Evolutionary conservation across 1,140 invertebrate genomes (phyloP).

Genomic region (Atta cephalotes): DNA sequence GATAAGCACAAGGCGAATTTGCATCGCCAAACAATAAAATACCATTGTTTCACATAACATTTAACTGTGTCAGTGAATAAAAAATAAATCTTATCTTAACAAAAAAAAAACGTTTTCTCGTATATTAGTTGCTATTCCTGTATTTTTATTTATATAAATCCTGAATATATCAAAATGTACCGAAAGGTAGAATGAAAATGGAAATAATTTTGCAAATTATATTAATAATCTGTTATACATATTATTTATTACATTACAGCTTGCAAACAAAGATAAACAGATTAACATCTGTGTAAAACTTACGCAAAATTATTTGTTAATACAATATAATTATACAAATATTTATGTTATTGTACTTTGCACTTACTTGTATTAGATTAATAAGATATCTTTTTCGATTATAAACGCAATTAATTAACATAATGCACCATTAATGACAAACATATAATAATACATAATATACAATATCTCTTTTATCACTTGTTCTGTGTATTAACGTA

Average conservation of each 20-base stretch:
- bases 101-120: slow-evolving; percentile 31
- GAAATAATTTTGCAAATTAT: slow-evolving; percentile 54
- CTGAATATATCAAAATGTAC: slow-evolving; percentile 42
- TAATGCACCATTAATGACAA: slow-evolving; percentile 61
- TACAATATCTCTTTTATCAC: slow-evolving; percentile 52
- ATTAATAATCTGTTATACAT: slow-evolving; percentile 71
- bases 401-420: slow-evolving; percentile 44
- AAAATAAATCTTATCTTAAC: slow-evolving; percentile 76
- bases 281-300: slow-evolving; percentile 69
- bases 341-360: slow-evolving; percentile 69
- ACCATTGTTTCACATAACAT: slow-evolving; percentile 76
- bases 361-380: slow-evolving; percentile 43
- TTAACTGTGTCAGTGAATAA: slow-evolving; percentile 77
- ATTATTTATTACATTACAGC: slow-evolving; percentile 73
- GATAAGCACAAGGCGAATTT: slow-evolving; percentile 72
- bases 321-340: slow-evolving; percentile 71
- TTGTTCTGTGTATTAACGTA: slow-evolving; percentile 2
- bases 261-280: slow-evolving; percentile 60
- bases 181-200: slow-evolving; percentile 3
- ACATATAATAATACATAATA: slow-evolving; percentile 45
- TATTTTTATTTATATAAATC: slow-evolving; percentile 53
- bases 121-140: slow-evolving; percentile 58
- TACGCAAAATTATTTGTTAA: slow-evolving; percentile 72
- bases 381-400: slow-evolving; percentile 18
- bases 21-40: slow-evolving; percentile 65